These are phyloP conservation scores for Glomeris maerens DNA, from an alignment of 1,140 invertebrate genomes.

Conservation along the genomic window DNA sequence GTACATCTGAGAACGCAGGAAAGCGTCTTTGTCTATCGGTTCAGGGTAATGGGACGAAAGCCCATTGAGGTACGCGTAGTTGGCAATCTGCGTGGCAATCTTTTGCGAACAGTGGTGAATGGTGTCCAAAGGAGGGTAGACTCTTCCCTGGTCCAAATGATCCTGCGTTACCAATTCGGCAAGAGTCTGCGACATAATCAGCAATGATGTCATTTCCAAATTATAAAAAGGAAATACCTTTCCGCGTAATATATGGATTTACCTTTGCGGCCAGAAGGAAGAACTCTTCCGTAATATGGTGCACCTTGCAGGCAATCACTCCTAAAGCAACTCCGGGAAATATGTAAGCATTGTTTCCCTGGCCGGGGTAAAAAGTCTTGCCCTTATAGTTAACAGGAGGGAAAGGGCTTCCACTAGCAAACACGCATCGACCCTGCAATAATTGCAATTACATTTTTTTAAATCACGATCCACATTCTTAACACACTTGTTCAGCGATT, in stretches of 20 bases:
- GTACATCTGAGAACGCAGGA: constrained; percentile 36
- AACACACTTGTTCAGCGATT: background rate
- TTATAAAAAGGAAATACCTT: constrained; percentile 10
- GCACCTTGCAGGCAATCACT: constrained; percentile 67
- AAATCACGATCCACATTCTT: background rate
- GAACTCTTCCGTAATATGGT: constrained; percentile 75
- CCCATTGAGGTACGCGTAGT: constrained; percentile 67
- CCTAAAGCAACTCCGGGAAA: constrained; percentile 87
- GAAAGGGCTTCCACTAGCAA: constrained; percentile 87
- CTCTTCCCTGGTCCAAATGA: constrained; percentile 69
- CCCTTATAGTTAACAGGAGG: constrained; percentile 58
- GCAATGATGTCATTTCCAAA: background rate
- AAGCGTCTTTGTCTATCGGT: constrained; percentile 37
- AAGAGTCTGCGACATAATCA: constrained; percentile 44
- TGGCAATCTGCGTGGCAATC: constrained; percentile 69
- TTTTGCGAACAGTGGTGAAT: constrained; percentile 76
- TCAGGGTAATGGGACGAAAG: constrained; percentile 37
- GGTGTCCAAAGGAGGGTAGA: constrained; percentile 83
- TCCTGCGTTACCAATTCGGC: constrained; percentile 65
- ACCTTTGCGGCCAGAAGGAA: constrained; percentile 79
- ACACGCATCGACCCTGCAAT: constrained; percentile 66
- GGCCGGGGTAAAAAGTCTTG: constrained; percentile 70
- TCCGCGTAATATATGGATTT: constrained; percentile 18
- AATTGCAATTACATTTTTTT: constrained; percentile 11
- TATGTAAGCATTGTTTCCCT: constrained; percentile 94